Evolutionary conservation across 2,113 vertebrate species (phyloP), one percentile per base, ranked within the genome.

Genomic region (Penelope pileata): DNA sequence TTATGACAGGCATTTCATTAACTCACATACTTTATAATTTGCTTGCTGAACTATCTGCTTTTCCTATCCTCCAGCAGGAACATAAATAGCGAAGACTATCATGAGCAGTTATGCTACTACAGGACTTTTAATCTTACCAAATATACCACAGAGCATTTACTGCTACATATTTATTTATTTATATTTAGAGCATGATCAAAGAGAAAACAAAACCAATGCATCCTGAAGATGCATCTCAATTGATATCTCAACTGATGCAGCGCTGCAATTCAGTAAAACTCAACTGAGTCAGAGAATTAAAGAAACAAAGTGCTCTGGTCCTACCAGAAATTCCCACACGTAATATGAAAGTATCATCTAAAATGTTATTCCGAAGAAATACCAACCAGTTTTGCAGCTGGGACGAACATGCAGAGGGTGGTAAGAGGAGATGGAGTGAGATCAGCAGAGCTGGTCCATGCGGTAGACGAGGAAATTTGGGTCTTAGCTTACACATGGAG

Each of bases 131-230:
- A 95, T 94, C 91, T 94, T 56, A 90, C 51, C 78, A 87, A 92
- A 85, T 70, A 94, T 54, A 91, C 89, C 70, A 86, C 7, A 27
- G 51, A 94, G 86, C 88, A 80, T 80, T 95, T 91, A 92, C 86
- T 69, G 81, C 50, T 91, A 69, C 43, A 27, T 90, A 95, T 91
- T 86, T 91, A 89, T 93, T 94, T 97, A 95, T 95, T 95, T 92
- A 90, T 70, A 92, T 93, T 94, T 87, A 85, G 67, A 92, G 38
- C 5, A 2, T 62, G 74, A 92, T 92, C 92, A 88, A 95, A 83
- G 36, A 64, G 68, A 77, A 92, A 83, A 87, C 51, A 90, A 88
- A 96, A 81, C 2, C 0, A 0, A 82, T 86, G 0, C 17, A 87
- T 72, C 58, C 56, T 85, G 72, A 79, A 87, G 66, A 79, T 69